Base-by-base conservation (phyloP, 2,113 vertebrate species). In the Stigmatopora argus region DNA sequence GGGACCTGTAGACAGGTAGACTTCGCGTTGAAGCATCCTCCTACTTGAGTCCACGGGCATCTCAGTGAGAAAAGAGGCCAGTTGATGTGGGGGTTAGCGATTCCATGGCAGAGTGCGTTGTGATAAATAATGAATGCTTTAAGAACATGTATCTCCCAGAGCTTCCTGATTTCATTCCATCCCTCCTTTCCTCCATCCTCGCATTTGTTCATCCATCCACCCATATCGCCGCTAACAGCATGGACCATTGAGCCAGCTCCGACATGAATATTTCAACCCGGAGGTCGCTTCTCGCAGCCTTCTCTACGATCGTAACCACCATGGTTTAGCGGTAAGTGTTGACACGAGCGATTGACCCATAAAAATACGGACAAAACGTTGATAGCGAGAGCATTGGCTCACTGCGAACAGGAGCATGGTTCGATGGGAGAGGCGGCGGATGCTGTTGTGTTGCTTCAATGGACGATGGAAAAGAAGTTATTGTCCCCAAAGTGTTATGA, bases 91-190 rank as follows among this genome's bases (percentile, higher is more conserved):
- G 86, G 87, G 75, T 84, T 79, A 66, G 68, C 79, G 83, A 72
- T 63, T 81, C 79, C 68, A 61, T 75, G 74, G 78, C 77, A 82
- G 77, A 85, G 81, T 78, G 83, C 13, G 70, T 78, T 67, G 65
- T 58, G 60, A 80, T 90, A 88, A 91, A 90, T 90, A 85, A 89
- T 91, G 82, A 80, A 91, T 84, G 81, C 71, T 72, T 73, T 72
- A 85, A 83, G 83, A 83, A 88, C 70, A 79, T 73, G 59, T 46
- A 87, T 87, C 82, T 83, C 70, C 19, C 61, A 47, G 75, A 77
- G 79, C 76, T 75, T 63, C 74, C 67, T 75, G 61, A 74, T 72
- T 81, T 78, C 66, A 58, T 11, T 47, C 17, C 5, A 34, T 76
- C 80, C 66, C 60, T 59, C 67, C 70, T 78, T 68, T 51, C 77